phyloP scores from a whole-genome alignment of 2,888 invertebrate species.

The Callimorpha dominula region DNA sequence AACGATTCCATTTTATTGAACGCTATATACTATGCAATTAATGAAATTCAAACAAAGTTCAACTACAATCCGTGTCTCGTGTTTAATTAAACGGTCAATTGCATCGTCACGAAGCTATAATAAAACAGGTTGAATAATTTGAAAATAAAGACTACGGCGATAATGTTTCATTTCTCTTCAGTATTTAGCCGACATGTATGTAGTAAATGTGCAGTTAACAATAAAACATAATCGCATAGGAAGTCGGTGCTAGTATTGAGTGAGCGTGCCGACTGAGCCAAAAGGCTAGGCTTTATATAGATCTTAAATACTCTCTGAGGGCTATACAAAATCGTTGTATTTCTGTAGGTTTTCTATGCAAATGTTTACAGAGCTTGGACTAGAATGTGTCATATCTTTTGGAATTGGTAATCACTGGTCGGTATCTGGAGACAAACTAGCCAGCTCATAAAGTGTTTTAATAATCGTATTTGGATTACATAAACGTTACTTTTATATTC shows the following conservation, averaged over 20 bases:
- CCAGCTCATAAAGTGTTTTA: too few relatives aligned
- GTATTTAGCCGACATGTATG: constrained; percentile 54
- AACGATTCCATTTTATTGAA: constrained; percentile 9
- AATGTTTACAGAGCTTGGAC: not conserved
- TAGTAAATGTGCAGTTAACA: constrained; percentile 67
- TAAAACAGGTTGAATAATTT: constrained; percentile 53
- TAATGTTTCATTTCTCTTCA: constrained; percentile 57
- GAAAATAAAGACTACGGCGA: constrained; percentile 50
- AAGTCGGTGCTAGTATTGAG: constrained; percentile 8
- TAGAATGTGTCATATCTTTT: not conserved
- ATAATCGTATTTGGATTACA: too few relatives aligned
- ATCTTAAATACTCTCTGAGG: constrained; percentile 17
- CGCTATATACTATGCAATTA: constrained; percentile 11
- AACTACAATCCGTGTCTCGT: constrained; percentile 33
- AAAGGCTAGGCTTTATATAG: constrained; percentile 19
- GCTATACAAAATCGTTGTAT: not conserved
- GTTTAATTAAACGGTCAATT: constrained; percentile 53
- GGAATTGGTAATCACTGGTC: too few relatives aligned
- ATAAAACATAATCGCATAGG: constrained; percentile 48
- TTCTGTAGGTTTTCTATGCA: not conserved
- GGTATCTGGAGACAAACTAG: too few relatives aligned
- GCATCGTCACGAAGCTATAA: constrained; percentile 59
- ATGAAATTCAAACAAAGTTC: constrained; percentile 29
- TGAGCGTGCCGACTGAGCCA: constrained; percentile 5
- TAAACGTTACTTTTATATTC: too few relatives aligned